Percentiles rank a stretch among this genome's conserved stretches.
Conservation (phyloP, 2,113 vertebrate genomes). For the Ctenomys sociabilis region DNA sequence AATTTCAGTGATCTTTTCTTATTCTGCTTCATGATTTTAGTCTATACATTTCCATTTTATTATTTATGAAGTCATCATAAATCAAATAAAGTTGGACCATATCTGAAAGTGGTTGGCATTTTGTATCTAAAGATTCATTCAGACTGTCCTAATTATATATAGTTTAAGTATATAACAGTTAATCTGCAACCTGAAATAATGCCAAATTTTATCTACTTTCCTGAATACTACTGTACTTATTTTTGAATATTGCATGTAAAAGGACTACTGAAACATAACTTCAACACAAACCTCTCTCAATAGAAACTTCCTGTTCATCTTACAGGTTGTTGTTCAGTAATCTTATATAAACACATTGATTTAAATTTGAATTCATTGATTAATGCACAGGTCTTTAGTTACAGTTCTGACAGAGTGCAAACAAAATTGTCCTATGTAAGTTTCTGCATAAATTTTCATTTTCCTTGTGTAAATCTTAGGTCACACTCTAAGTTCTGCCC, state of each 20-base stretch:
- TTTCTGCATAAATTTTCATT: conserved; percentile 11
- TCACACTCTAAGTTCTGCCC: conserved; percentile 68
- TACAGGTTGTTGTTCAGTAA: conserved; percentile 68
- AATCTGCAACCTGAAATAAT: conserved; percentile 63
- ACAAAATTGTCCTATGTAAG: conserved; percentile 50
- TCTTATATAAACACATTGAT: background rate
- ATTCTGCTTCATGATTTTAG: conserved; percentile 69
- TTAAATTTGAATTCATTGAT: too few relatives aligned
- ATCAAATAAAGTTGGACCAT: conserved; percentile 65
- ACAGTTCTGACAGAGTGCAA: conserved; percentile 55
- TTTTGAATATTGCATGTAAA: conserved; percentile 66
- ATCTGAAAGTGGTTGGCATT: conserved; percentile 75
- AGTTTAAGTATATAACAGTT: conserved; percentile 70
- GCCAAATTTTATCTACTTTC: conserved; percentile 61
- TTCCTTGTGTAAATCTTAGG: conserved; percentile 42
- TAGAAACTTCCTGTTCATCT: conserved; percentile 62
- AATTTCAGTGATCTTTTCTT: conserved; percentile 58
- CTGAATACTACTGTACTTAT: conserved; percentile 64
- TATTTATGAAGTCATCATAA: conserved; percentile 79
- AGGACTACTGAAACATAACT: conserved; percentile 62
- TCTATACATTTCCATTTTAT: conserved; percentile 61
- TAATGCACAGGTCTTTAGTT: conserved; percentile 63
- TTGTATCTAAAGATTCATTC: conserved; percentile 76
- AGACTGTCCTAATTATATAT: conserved; percentile 68
- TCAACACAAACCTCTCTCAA: conserved; percentile 69